Evolutionary conservation across 2,888 invertebrate genomes (phyloP).

Genomic region (Seira musarum): DNA sequence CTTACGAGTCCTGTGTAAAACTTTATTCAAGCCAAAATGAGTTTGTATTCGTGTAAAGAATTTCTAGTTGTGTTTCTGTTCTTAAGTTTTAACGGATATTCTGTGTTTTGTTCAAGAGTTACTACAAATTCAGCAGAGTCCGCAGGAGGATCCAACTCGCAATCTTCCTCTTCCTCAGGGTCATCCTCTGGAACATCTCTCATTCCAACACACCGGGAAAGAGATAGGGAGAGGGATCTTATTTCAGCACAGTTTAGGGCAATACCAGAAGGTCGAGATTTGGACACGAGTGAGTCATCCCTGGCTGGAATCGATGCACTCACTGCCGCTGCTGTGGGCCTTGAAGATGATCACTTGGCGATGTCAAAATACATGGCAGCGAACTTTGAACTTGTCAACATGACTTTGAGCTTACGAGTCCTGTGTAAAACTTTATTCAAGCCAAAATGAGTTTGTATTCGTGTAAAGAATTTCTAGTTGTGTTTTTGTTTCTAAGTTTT

Average conservation of each 20-base stretch:
- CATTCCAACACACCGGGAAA: too few relatives aligned
- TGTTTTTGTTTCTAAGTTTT: too few relatives aligned
- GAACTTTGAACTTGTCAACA: too few relatives aligned
- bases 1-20: constrained; percentile 7
- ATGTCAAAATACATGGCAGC: too few relatives aligned
- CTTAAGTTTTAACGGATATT: not conserved
- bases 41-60: too few relatives aligned
- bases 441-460: too few relatives aligned
- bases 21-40: constrained; percentile 6
- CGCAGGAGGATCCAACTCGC: not conserved
- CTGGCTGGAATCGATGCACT: not conserved
- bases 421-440: too few relatives aligned
- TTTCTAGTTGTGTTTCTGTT: too few relatives aligned
- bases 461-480: too few relatives aligned
- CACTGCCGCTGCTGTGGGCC: constrained; percentile 24
- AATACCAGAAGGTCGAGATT: constrained; percentile 26
- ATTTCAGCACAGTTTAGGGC: constrained; percentile 44
- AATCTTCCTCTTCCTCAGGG: not conserved
- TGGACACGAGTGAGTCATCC: constrained; percentile 25
- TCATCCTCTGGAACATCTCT: not conserved
- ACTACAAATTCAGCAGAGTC: constrained; percentile 8
- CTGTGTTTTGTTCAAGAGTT: not conserved
- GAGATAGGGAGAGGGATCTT: constrained; percentile 26
- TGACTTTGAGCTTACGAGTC: too few relatives aligned
- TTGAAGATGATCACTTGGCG: too few relatives aligned